Base-by-base conservation (phyloP, 1,140 invertebrate species). In the Bilobella aurantiaca region DNA sequence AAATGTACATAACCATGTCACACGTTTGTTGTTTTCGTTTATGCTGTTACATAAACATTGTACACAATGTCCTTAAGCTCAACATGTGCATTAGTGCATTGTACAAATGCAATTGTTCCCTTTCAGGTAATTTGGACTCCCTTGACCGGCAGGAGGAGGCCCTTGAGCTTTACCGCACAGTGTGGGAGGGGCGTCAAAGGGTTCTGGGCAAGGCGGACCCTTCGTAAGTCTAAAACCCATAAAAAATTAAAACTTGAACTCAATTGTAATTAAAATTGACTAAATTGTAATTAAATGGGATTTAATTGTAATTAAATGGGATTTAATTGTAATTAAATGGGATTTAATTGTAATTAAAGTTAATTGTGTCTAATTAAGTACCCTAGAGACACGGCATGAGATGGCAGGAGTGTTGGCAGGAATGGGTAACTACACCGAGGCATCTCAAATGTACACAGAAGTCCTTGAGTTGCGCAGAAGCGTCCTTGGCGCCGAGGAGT, bases 341-440 rank as follows among this genome's bases (percentile, higher is more conserved):
- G n/a, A n/a, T n/a, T n/a, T n/a, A n/a, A n/a, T n/a, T n/a, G n/a
- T n/a, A n/a, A n/a, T n/a, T n/a, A n/a, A n/a, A n/a, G n/a, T n/a
- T n/a, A n/a, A n/a, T n/a, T n/a, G n/a, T n/a, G n/a, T n/a, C n/a
- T n/a, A n/a, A n/a, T 61, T 14, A 25, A 49, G 42, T 12, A 66
- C 64, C 12, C 64, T 76, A 49, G 37, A 58, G 30, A 72, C 73
- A 23, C 27, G 46, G 57, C 57, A 53, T 65, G 46, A 64, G 21
- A 70, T 76, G 25, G 73, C 69, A 46, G 65, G 70, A 32, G 60
- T 74, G 27, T 63, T 75, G 18, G 53, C 66, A 49, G 68, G 63
- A 21, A 57, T 65, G 27, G 68, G 63, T 1, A 72, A 67, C 62
- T 61, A 74, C 64, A 63, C 73, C 18, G 74, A 77, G 67, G 75